Evolutionary conservation across 2,113 vertebrate species (phyloP).

Genomic region (Syngnathoides biaculeatus): DNA sequence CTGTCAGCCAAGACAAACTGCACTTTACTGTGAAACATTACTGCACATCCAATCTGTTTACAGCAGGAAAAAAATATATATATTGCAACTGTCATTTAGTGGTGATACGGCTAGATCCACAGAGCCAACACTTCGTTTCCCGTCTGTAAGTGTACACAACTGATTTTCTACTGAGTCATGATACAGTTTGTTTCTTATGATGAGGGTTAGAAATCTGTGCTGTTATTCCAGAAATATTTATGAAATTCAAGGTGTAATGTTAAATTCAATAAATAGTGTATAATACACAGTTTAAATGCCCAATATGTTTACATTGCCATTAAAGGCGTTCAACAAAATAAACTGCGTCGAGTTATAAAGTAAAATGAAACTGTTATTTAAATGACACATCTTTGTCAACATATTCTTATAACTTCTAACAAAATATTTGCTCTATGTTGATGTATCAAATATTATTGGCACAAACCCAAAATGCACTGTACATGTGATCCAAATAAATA

Average conservation of each 20-base stretch:
- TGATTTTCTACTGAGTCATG: constrained; percentile 29
- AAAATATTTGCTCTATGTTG: no score
- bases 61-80: constrained; percentile 27
- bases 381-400: no score
- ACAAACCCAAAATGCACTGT: background rate
- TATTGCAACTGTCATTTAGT: constrained; percentile 36
- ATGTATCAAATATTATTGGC: no score
- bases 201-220: background rate
- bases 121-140: background rate
- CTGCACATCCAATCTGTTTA: constrained; percentile 18
- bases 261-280: background rate
- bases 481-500: background rate
- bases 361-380: no score
- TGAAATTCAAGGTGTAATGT: background rate
- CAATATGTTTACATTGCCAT: no score
- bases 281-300: background rate
- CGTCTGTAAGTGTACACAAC: background rate
- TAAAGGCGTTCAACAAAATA: no score
- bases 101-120: constrained; percentile 22
- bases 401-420: no score
- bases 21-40: constrained; percentile 25
- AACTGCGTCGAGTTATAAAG: no score
- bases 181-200: background rate
- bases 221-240: background rate
- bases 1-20: constrained; percentile 38